Evolutionary conservation across 2,888 invertebrate genomes (phyloP), one percentile per base, ranked within the genome.

Genomic region (Acrobasis consociella): DNA sequence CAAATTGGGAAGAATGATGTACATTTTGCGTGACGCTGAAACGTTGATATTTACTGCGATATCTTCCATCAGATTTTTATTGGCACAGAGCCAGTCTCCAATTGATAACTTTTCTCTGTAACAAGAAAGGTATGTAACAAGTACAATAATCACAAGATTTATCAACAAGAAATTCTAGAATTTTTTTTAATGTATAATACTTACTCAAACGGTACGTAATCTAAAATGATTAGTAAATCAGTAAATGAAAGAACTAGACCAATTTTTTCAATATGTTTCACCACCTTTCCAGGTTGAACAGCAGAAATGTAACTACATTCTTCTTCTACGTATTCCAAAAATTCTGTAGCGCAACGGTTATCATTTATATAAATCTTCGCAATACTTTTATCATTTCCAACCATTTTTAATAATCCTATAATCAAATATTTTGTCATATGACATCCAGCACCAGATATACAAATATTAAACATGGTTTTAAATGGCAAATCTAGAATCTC

Each of bases 221-320:
- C 93, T 58, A 93, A 70, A 58, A 93, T 75, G 60, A 94, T 92
- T 10, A 94, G 72, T 63, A 94, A 74, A 76, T 94, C 93, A 16
- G 91, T 86, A 63, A 88, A 75, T 9, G 85, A 80, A 5, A 94
- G 77, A 16, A 89, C 93, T 17, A 87, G 75, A 17, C 93, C 88
- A 69, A 94, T 76, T 76, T 83, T 89, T 1, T 86, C 77, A 11
- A 92, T 81, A 63, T 86, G 78, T 78, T 84, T 86, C 0, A 91
- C 85, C 15, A 86, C 78, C 77, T 80, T 89, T 31, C 76, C 73
- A 9, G 85, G 72, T 67, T 78, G 67, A 64, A 80, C 73, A 8
- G 82, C 81, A 16, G 67, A 73, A 58, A 89, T 70, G 61, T 77
- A 89, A 64, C 73, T 79, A 72, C 87, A 89, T 72, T 91, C 86